These are phyloP conservation scores for Sarcophilus harrisii DNA, from an alignment of 2,797 vertebrate genomes.

Conservation along the genomic window DNA sequence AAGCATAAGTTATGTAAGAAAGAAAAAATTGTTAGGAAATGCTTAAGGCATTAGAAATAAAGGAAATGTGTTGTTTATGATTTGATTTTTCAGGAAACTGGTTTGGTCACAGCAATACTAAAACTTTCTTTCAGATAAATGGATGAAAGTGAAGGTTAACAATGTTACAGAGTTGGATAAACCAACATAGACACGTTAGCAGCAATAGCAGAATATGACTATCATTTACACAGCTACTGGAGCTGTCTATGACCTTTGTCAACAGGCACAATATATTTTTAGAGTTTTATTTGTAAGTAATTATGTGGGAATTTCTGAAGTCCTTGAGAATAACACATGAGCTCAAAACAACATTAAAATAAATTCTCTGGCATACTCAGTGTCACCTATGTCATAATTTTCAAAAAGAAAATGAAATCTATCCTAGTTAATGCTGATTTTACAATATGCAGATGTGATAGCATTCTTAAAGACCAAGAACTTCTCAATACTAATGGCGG, in stretches of 20 bases:
- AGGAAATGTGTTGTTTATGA: constrained; percentile 30
- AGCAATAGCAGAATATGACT: constrained; percentile 19
- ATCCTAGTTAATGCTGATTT: constrained; percentile 4
- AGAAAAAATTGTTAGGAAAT: constrained; percentile 34
- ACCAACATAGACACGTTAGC: constrained; percentile 21
- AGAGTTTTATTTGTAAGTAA: constrained; percentile 48
- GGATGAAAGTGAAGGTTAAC: constrained; percentile 47
- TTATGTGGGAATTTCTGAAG: constrained; percentile 45
- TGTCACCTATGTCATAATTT: constrained; percentile 12
- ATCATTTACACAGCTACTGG: constrained; percentile 6
- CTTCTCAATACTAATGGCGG: constrained; percentile 25
- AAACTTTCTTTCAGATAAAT: constrained; percentile 60
- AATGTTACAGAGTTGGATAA: constrained; percentile 7
- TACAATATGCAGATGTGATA: constrained; percentile 10
- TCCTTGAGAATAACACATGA: constrained; percentile 20
- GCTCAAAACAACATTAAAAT: not conserved
- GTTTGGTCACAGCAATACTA: constrained; percentile 41
- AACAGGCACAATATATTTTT: not conserved
- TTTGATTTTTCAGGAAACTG: constrained; percentile 60
- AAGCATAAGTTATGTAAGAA: not conserved
- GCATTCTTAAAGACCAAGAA: constrained; percentile 3
- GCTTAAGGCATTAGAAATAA: not conserved
- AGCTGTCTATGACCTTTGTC: not conserved
- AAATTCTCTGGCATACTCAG: not conserved
- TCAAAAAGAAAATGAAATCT: not conserved